phyloP scores from a whole-genome alignment of 1,140 invertebrate species.

The Drosophila saltans region DNA sequence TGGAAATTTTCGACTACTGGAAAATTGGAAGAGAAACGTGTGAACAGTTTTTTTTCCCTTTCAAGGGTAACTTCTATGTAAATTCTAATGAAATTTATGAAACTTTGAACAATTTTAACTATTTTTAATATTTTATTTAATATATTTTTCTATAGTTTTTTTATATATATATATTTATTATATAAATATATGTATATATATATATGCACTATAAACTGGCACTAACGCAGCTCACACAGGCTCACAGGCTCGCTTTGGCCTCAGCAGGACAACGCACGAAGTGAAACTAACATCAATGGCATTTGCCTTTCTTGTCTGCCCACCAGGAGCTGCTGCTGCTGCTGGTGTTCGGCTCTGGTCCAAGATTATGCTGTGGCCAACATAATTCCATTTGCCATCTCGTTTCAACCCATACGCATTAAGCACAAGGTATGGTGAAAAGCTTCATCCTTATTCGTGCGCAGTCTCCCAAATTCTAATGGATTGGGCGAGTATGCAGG shows the following conservation, averaged over 20 bases:
- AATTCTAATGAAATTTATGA: neutral
- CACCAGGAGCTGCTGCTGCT: slow-evolving; percentile 50
- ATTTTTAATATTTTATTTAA: slow-evolving; percentile 30
- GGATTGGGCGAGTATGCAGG: slow-evolving; percentile 47
- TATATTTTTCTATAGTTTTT: neutral
- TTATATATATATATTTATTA: slow-evolving; percentile 32
- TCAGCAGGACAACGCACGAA: slow-evolving; percentile 83
- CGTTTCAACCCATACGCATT: slow-evolving; percentile 31
- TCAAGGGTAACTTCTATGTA: slow-evolving; percentile 40
- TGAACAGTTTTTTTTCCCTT: slow-evolving; percentile 35
- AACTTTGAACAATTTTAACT: neutral
- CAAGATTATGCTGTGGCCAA: slow-evolving; percentile 64
- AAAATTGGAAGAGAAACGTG: slow-evolving; percentile 36
- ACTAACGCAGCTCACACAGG: slow-evolving; percentile 53
- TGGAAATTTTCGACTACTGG: slow-evolving; percentile 69
- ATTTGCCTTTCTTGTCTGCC: slow-evolving; percentile 77
- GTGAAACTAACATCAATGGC: slow-evolving; percentile 77
- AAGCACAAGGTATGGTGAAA: slow-evolving; percentile 69
- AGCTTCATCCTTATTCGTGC: slow-evolving; percentile 49
- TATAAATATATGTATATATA: slow-evolving; percentile 20
- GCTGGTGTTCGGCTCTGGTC: slow-evolving; percentile 51
- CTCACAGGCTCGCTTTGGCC: slow-evolving; percentile 69
- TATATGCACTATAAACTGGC: slow-evolving; percentile 41
- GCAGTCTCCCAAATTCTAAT: slow-evolving; percentile 48
- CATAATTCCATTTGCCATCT: slow-evolving; percentile 55